A percentile compares a stretch with the other conserved stretches of the same genome.
Conservation (phyloP, 1,140 invertebrate species). For the Zaprionus taronus region DNA sequence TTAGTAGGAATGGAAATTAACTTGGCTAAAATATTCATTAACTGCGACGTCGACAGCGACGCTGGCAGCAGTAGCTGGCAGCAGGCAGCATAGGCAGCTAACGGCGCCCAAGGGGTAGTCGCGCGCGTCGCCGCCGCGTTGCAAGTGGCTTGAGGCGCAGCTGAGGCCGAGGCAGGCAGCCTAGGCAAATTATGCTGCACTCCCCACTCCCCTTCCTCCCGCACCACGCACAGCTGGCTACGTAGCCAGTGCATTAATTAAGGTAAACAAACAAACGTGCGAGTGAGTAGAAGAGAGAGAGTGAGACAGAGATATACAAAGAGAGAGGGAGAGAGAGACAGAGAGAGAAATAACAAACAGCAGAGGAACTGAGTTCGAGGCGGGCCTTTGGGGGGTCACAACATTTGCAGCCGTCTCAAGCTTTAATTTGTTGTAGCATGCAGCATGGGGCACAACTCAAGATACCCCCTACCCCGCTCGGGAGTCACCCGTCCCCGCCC, state of each 20-base stretch:
- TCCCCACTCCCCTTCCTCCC: background rate
- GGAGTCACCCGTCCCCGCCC: background rate
- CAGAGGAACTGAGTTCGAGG: background rate
- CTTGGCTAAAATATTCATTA: slow-evolving; percentile 77
- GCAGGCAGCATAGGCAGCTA: slow-evolving; percentile 14
- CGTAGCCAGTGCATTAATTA: slow-evolving; percentile 76
- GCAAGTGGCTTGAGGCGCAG: slow-evolving; percentile 6
- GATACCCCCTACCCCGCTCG: background rate
- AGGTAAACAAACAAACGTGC: slow-evolving; percentile 73
- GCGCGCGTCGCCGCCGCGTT: background rate
- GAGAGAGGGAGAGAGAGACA: background rate
- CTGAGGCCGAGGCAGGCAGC: background rate
- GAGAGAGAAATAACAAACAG: background rate
- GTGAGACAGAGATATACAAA: background rate
- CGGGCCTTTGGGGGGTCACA: background rate
- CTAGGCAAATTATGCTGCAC: slow-evolving; percentile 43
- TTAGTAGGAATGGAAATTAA: slow-evolving; percentile 41
- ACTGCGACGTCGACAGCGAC: slow-evolving; percentile 28
- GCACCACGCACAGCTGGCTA: background rate
- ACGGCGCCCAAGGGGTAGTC: slow-evolving; percentile 10
- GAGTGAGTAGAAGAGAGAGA: slow-evolving; percentile 12
- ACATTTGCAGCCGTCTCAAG: slow-evolving; percentile 26
- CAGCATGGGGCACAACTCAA: slow-evolving; percentile 2
- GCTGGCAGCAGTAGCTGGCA: slow-evolving; percentile 16
- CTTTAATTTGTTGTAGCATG: slow-evolving; percentile 12